Percentiles rank a stretch among this genome's conserved stretches.
phyloP scores from a whole-genome alignment of 2,888 invertebrate genomes.

The Callinectes sapidus region DNA sequence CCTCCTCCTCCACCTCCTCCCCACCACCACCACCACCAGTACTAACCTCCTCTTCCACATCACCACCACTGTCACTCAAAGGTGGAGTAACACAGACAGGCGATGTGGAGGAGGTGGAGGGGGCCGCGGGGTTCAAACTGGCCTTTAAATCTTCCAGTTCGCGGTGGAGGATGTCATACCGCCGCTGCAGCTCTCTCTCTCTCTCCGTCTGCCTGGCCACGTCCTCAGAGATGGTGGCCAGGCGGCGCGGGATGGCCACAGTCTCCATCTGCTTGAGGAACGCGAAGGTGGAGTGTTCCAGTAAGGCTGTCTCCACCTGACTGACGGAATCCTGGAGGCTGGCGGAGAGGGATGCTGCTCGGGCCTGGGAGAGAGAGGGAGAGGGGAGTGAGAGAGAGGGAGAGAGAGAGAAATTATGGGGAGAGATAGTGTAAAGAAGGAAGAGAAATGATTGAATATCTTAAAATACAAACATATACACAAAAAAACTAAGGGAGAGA shows the following conservation, averaged over 20 bases:
- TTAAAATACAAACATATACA: no score
- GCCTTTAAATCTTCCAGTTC: slow-evolving; percentile 57
- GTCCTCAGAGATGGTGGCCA: slow-evolving; percentile 93
- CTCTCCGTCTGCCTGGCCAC: slow-evolving; percentile 93
- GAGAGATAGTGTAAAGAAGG: no score
- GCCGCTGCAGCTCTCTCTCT: slow-evolving; percentile 90
- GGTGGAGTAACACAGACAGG: not conserved
- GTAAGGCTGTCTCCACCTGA: slow-evolving; percentile 91
- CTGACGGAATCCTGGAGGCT: slow-evolving; percentile 91
- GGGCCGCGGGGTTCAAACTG: not conserved
- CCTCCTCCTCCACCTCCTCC: slow-evolving; percentile 14
- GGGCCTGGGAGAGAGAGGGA: slow-evolving; percentile 76
- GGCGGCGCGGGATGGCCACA: slow-evolving; percentile 90
- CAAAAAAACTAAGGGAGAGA: no score
- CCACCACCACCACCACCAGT: not conserved
- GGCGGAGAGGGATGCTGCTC: slow-evolving; percentile 90
- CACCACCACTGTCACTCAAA: not conserved
- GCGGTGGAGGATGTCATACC: slow-evolving; percentile 84
- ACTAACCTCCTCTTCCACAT: no score
- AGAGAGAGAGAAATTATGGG: not conserved
- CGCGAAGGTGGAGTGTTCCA: slow-evolving; percentile 93
- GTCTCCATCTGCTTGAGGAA: slow-evolving; percentile 92
- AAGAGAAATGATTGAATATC: no score
- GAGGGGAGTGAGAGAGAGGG: not conserved
- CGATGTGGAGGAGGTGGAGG: not conserved